Percentiles rank a stretch among this genome's conserved stretches.
Evolutionary conservation across 2,113 vertebrate genomes (phyloP).

Genomic region (Megaceryle maxima): DNA sequence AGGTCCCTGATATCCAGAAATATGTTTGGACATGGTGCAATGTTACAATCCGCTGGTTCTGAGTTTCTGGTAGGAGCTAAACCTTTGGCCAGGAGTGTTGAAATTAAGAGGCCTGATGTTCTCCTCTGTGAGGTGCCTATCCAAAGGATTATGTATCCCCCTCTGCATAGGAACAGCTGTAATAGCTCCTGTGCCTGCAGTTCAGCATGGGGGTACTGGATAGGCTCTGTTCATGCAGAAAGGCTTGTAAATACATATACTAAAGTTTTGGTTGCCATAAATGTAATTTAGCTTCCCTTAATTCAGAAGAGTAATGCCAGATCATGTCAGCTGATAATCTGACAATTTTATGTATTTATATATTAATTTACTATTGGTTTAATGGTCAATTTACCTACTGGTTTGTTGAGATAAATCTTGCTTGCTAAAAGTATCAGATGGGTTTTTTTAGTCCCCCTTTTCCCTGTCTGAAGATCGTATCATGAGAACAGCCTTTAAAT

Average conservation of each 20-base stretch:
- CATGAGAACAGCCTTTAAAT: not conserved
- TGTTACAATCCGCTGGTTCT: not conserved
- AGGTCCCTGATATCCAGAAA: not conserved
- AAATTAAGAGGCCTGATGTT: not conserved
- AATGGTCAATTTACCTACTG: not conserved
- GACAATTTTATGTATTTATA: not conserved
- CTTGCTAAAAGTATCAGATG: not conserved
- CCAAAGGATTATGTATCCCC: not conserved
- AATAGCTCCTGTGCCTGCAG: not conserved
- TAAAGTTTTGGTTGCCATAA: not conserved
- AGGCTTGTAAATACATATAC: not conserved
- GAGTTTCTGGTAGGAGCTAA: not conserved
- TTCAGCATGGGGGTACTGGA: not conserved
- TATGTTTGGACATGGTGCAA: not conserved
- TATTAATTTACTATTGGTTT: not conserved
- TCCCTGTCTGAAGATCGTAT: not conserved
- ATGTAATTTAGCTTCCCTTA: not conserved
- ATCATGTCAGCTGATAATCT: not conserved
- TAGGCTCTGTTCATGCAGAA: rapidly evolving
- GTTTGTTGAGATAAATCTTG: not conserved
- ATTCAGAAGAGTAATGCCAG: not conserved
- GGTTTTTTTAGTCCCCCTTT: not conserved
- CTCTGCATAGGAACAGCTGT: not conserved
- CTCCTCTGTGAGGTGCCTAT: not conserved
- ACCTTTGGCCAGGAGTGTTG: not conserved